Percentiles rank a stretch among this genome's conserved stretches.
These are phyloP conservation scores for Heteronetta atricapilla DNA, from an alignment of 2,113 vertebrate species.

Conservation along the genomic window DNA sequence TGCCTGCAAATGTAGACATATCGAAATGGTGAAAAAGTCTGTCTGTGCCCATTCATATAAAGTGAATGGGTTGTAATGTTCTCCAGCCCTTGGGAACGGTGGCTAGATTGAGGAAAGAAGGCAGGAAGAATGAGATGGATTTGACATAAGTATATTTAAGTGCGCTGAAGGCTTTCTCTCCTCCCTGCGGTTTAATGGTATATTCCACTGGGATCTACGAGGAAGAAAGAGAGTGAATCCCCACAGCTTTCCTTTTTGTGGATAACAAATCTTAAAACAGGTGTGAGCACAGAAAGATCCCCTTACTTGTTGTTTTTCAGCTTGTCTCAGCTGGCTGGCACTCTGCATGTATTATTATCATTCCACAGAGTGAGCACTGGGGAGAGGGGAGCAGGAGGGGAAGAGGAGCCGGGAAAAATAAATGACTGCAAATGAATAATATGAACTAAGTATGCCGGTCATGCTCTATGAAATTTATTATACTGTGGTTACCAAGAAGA, in stretches of 20 bases:
- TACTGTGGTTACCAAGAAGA: constrained; percentile 74
- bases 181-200: constrained; percentile 93
- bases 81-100: constrained; percentile 87
- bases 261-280: constrained; percentile 94
- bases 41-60: constrained; percentile 97
- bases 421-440: constrained; percentile 74
- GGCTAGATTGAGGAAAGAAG: constrained; percentile 86
- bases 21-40: constrained; percentile 96
- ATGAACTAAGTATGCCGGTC: constrained; percentile 74
- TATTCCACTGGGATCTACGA: constrained; percentile 86
- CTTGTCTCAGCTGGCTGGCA: constrained; percentile 43
- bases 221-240: constrained; percentile 91
- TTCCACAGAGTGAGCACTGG: constrained; percentile 47
- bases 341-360: constrained; percentile 68
- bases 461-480: constrained; percentile 78
- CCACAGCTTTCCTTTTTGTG: constrained; percentile 87
- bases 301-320: constrained; percentile 67
- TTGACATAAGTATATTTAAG: constrained; percentile 98
- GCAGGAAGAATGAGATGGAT: constrained; percentile 95
- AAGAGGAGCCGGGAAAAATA: constrained; percentile 68
- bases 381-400: not conserved
- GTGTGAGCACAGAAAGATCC: constrained; percentile 87
- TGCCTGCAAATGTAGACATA: constrained; percentile 96
- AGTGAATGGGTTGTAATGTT: constrained; percentile 95
- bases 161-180: constrained; percentile 85